These are phyloP conservation scores for Eulithis testata DNA, from an alignment of 2,888 invertebrate genomes.

Conservation along the genomic window DNA sequence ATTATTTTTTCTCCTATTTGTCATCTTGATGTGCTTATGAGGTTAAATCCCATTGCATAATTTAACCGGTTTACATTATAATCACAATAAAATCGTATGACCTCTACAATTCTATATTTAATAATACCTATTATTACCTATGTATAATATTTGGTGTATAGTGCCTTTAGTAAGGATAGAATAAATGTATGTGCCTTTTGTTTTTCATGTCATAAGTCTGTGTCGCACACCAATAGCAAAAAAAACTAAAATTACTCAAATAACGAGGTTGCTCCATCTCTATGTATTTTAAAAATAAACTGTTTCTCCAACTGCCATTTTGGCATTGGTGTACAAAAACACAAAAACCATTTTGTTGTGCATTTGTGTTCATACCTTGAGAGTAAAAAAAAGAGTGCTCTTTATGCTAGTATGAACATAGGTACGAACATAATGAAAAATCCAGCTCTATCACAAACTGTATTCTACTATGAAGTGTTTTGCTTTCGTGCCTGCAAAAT, in stretches of 20 bases:
- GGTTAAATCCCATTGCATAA: too few relatives aligned
- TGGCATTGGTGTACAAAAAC: background rate
- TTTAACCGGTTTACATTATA: too few relatives aligned
- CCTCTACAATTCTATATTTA: background rate
- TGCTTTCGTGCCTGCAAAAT: constrained; percentile 10
- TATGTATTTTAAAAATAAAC: too few relatives aligned
- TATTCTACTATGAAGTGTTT: background rate
- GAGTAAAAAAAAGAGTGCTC: too few relatives aligned
- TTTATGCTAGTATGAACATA: too few relatives aligned
- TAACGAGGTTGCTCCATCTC: too few relatives aligned
- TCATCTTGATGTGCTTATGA: too few relatives aligned
- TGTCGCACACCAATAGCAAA: background rate
- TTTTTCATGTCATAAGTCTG: constrained; percentile 56
- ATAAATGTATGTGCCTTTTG: constrained; percentile 80
- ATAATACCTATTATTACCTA: background rate
- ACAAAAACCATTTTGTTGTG: background rate
- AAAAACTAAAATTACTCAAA: background rate
- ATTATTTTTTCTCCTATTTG: too few relatives aligned
- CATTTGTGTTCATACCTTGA: background rate
- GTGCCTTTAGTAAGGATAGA: constrained; percentile 78
- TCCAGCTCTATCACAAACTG: too few relatives aligned
- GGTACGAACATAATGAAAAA: too few relatives aligned
- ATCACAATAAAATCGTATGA: background rate
- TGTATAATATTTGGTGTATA: constrained; percentile 63
- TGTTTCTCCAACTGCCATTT: background rate